Base-by-base conservation (phyloP, 2,888 invertebrate species). In the Pyrrhia umbra region DNA sequence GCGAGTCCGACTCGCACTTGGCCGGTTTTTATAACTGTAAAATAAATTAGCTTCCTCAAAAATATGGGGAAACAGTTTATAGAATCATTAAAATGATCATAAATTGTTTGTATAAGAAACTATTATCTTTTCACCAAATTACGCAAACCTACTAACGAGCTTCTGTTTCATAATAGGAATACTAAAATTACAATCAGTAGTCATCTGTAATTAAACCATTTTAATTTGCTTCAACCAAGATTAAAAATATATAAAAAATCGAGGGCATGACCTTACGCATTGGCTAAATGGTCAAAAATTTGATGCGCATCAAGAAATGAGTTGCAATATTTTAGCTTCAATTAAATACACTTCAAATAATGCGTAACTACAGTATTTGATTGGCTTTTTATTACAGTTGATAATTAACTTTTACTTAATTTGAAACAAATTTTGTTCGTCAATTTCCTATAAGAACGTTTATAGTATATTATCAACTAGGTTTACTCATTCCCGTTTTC, bases 171-270 rank as follows among this genome's bases (percentile, higher is more conserved):
- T 56, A 68, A 72, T 58, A 30, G 25, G 23, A 27, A 46, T 47
- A 55, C 23, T 60, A 37, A 58, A 69, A 62, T 43, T 49, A 18
- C 45, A 64, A 69, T 60, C 39, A 56, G 25, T 47, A 5, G 58
- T 45, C 66, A 70, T 75, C 73, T 66, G 70, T 52, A 75, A 61
- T 43, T 55, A 23, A 10, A 43, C 58, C 51, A 69, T 56, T 62
- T 39, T 25, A 39, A 60, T 68, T 60, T 68, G 30, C 23, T 23
- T 59, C 10, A 37, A 20, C 18, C 42, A 39, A 42, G 8, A 47
- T 43, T 2, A 39, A 46, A 39, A 43, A 21, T 1, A 20, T 40
- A 66, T n/a, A 8, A 43, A 37, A 37, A 2, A 23, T 23, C 10
- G 21, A 37, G 8, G 16, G 18, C 16, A 20, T 60, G 23, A 1